Conservation (phyloP, 2,888 invertebrate species). For the Lycaena phlaeas region DNA sequence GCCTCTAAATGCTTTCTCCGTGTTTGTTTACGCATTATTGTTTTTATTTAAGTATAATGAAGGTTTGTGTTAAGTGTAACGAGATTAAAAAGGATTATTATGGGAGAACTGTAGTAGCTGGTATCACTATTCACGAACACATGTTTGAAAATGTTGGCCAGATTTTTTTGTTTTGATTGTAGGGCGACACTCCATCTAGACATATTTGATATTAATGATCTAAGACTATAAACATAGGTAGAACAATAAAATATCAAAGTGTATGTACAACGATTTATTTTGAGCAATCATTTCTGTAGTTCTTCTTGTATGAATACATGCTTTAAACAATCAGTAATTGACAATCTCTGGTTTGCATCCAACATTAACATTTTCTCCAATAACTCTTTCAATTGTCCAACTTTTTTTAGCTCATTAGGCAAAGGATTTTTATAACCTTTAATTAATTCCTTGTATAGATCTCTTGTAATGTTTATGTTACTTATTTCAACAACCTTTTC, state of each 20-base stretch:
- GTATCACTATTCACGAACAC: no score
- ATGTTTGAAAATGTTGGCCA: no score
- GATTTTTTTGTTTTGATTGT: no score
- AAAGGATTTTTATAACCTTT: constrained; percentile 85
- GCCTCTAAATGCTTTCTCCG: no score
- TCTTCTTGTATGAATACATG: constrained; percentile 87
- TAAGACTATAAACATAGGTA: not conserved
- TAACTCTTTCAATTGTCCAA: constrained; percentile 91
- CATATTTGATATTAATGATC: no score
- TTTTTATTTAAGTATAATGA: no score
- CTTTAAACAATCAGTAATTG: constrained; percentile 89
- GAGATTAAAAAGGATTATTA: no score
- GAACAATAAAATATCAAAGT: constrained; percentile 12
- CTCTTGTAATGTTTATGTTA: constrained; percentile 85
- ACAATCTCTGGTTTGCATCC: constrained; percentile 90
- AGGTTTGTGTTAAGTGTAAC: no score
- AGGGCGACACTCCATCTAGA: no score
- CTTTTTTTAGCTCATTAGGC: constrained; percentile 88
- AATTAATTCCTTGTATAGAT: constrained; percentile 90
- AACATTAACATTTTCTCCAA: constrained; percentile 92
- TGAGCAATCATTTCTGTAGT: constrained; percentile 29
- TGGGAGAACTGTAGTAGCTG: no score
- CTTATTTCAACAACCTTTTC: constrained; percentile 95
- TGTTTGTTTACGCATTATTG: no score
- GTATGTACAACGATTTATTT: constrained; percentile 19